Percentiles rank a stretch among this genome's conserved stretches.
Conservation (phyloP, 2,888 invertebrate species). For the Tetranychus truncatus region DNA sequence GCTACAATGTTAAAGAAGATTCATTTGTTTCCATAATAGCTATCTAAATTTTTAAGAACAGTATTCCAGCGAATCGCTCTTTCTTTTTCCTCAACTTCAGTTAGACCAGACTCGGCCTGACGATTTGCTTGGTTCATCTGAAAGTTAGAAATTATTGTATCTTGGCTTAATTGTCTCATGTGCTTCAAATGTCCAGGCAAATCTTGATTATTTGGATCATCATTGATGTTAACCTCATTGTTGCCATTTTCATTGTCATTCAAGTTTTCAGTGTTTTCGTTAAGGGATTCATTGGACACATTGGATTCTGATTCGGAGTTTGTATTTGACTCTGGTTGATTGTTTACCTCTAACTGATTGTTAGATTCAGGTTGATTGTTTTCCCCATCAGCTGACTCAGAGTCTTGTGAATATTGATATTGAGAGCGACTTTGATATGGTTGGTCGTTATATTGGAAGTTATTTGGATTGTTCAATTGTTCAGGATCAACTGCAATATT, state of each 20-base stretch:
- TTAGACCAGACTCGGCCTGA: not conserved
- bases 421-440: not conserved
- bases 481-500: not conserved
- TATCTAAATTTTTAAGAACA: constrained; percentile 18
- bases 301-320: not conserved
- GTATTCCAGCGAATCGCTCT: constrained; percentile 22
- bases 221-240: not conserved
- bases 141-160: not conserved
- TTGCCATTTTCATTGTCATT: not conserved
- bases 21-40: not conserved
- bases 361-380: too few species aligned
- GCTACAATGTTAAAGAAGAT: not conserved
- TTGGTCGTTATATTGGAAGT: not conserved
- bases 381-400: not conserved
- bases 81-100: constrained; percentile 13
- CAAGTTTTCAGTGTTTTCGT: not conserved
- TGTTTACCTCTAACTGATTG: too few species aligned
- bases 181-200: not conserved
- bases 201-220: not conserved
- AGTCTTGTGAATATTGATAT: not conserved
- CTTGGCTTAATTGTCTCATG: not conserved
- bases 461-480: not conserved
- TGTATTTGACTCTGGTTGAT: too few species aligned
- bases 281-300: not conserved
- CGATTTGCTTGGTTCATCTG: not conserved